Percentiles rank a stretch among this genome's conserved stretches.
These are phyloP conservation scores for Anthophora plumipes DNA, from an alignment of 2,888 invertebrate species.

Conservation along the genomic window DNA sequence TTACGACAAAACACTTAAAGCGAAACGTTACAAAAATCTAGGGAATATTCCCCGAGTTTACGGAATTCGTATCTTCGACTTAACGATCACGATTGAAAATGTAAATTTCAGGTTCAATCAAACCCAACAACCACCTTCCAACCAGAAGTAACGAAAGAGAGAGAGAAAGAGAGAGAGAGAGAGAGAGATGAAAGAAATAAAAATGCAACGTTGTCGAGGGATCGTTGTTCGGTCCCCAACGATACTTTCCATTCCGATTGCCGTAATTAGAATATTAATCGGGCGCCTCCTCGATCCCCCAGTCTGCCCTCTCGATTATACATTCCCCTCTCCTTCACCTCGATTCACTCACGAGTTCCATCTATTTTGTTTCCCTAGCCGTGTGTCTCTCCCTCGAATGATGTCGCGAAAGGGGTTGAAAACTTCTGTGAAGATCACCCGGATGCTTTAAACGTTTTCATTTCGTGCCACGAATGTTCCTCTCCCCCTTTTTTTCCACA, in stretches of 20 bases:
- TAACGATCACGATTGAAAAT: no score
- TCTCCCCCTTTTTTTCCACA: not conserved
- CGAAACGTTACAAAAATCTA: no score
- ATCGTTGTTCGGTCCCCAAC: conserved; percentile 2
- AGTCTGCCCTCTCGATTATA: conserved; percentile 43
- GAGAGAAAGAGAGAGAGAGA: not conserved
- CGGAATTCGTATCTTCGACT: no score
- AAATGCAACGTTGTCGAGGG: conserved; percentile 12
- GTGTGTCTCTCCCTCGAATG: conserved; percentile 37
- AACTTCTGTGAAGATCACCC: conserved; percentile 62
- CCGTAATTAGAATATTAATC: conserved; percentile 60
- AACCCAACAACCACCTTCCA: no score
- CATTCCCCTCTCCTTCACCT: conserved; percentile 27
- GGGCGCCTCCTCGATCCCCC: conserved; percentile 29
- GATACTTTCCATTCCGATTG: conserved; percentile 46
- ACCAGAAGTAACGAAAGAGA: not conserved
- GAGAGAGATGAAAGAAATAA: not conserved
- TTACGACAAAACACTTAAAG: no score
- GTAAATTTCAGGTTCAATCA: no score
- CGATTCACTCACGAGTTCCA: conserved; percentile 1
- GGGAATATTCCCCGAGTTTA: no score
- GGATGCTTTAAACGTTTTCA: conserved; percentile 69
- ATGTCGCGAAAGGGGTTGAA: conserved; percentile 68
- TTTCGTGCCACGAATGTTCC: conserved; percentile 55
- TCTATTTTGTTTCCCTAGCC: conserved; percentile 52